Evolutionary conservation across 2,888 invertebrate species (phyloP).

Genomic region (Cryptosula pallasiana): DNA sequence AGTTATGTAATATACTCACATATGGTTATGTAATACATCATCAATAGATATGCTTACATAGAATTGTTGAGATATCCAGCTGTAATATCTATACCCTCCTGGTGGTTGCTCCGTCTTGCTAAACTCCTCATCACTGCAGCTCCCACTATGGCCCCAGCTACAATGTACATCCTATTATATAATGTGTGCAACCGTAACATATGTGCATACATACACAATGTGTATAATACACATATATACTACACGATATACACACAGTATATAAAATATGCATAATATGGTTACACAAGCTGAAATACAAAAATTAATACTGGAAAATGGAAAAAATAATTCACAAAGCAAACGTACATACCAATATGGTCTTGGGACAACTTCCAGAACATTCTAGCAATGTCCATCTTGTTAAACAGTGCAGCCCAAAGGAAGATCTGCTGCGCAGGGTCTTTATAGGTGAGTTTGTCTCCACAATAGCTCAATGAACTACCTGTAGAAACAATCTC

Average conservation of each 20-base stretch:
- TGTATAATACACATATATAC: too few relatives aligned
- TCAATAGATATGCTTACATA: conserved; percentile 12
- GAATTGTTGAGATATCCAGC: not conserved
- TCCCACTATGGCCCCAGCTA: conserved; percentile 18
- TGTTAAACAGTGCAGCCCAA: conserved; percentile 50
- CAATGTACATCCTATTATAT: too few relatives aligned
- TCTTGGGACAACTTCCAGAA: conserved; percentile 47
- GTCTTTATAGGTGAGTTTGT: conserved; percentile 20
- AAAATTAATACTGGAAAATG: too few relatives aligned
- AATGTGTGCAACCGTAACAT: too few relatives aligned
- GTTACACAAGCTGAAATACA: too few relatives aligned
- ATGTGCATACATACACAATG: too few relatives aligned
- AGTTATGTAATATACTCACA: too few relatives aligned
- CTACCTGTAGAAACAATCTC: not conserved
- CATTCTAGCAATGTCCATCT: conserved; percentile 42
- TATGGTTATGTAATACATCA: too few relatives aligned
- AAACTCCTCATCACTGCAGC: not conserved
- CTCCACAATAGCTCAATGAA: not conserved
- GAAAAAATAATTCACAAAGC: too few relatives aligned
- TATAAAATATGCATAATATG: too few relatives aligned
- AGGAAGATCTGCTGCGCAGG: conserved; percentile 49
- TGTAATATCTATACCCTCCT: not conserved
- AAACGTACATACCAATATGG: conserved; percentile 47
- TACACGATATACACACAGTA: too few relatives aligned
- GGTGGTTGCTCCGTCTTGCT: not conserved